phyloP scores from a whole-genome alignment of 2,113 vertebrate genomes.

The Orycteropus afer region DNA sequence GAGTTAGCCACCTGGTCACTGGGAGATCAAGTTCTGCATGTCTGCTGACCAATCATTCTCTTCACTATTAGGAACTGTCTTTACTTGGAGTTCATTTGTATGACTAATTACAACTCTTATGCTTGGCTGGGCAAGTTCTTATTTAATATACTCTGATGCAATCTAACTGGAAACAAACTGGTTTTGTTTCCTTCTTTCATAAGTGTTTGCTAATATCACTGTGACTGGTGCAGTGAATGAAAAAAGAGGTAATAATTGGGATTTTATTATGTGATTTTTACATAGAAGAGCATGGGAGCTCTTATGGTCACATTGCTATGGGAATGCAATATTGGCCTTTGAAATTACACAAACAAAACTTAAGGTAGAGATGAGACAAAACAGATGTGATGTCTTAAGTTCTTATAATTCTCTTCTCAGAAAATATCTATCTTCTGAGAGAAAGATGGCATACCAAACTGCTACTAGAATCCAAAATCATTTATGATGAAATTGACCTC shows the following conservation, averaged over 20 bases:
- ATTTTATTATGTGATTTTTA: slow-evolving; percentile 18
- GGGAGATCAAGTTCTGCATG: neutral
- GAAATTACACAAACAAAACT: slow-evolving; percentile 25
- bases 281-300: neutral
- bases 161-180: neutral
- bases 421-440: slow-evolving; percentile 41
- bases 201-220: neutral
- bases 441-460: neutral
- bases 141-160: slow-evolving; percentile 32
- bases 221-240: neutral
- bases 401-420: slow-evolving; percentile 28
- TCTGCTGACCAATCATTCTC: neutral
- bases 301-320: neutral
- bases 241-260: neutral
- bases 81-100: neutral
- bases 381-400: neutral
- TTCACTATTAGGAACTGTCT: neutral
- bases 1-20: neutral
- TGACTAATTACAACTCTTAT: neutral
- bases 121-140: slow-evolving; percentile 2
- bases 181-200: neutral
- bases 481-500: slow-evolving; percentile 26
- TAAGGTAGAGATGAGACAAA: slow-evolving; percentile 28
- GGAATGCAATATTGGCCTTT: slow-evolving; percentile 9
- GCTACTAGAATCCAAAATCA: neutral